These are phyloP conservation scores for Eupithecia tripunctaria DNA, from an alignment of 2,888 invertebrate species.

Conservation along the genomic window DNA sequence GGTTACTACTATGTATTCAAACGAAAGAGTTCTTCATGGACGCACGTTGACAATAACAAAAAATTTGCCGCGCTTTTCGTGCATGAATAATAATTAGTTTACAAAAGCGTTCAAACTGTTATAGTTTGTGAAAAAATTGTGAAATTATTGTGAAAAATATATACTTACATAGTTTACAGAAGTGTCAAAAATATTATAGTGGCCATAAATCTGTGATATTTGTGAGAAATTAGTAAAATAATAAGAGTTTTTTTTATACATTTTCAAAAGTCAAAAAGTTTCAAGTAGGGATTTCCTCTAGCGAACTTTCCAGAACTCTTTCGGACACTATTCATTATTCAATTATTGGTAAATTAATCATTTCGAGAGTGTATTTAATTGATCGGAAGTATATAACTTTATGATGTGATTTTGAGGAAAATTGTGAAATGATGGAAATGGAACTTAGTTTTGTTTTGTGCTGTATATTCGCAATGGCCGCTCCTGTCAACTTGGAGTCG, in stretches of 20 bases:
- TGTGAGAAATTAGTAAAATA: too few relatives aligned
- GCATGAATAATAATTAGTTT: constrained; percentile 17
- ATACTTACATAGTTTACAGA: too few relatives aligned
- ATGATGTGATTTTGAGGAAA: constrained; percentile 35
- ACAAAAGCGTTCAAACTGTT: background rate
- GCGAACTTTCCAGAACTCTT: background rate
- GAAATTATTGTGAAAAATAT: background rate
- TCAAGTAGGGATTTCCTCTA: background rate
- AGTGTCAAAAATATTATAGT: too few relatives aligned
- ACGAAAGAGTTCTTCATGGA: constrained; percentile 40
- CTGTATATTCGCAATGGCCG: constrained; percentile 37
- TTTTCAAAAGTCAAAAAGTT: background rate
- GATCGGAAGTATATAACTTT: background rate
- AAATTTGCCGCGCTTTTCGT: constrained; percentile 35
- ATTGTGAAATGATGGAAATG: constrained; percentile 28
- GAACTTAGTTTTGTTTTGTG: constrained; percentile 28
- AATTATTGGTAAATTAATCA: too few relatives aligned
- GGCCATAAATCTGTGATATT: too few relatives aligned
- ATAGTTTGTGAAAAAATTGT: background rate
- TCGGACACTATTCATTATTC: too few relatives aligned
- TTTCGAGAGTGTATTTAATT: background rate
- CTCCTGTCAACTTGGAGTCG: constrained; percentile 46
- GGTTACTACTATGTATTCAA: constrained; percentile 41
- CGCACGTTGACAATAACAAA: constrained; percentile 46
- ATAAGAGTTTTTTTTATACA: background rate